Evolutionary conservation across 2,797 vertebrate genomes (phyloP), one percentile per base, ranked within the genome.

Genomic region (Salmo trutta): DNA sequence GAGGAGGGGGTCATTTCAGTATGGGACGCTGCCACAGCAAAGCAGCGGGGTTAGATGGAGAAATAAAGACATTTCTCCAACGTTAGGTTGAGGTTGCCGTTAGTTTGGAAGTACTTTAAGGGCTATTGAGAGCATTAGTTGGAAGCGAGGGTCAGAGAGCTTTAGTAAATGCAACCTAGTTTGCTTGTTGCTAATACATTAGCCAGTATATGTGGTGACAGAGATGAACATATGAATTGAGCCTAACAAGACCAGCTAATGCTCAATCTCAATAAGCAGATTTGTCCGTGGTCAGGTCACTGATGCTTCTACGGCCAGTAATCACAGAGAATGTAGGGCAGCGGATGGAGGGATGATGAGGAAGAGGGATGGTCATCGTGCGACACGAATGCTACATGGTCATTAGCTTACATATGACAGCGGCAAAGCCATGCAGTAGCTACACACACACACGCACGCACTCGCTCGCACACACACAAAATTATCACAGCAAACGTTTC

Each of bases 1-100:
- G 80, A 87, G 86, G 74, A 81, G 82, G 77, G 84, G 80, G 85
- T 88, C 86, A 88, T 86, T 69, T 62, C 59, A 64, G 59, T 64
- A 64, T 3, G 21, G 59, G 3, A 62, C 17, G 53, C 53, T 16
- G 62, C 19, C 62, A 65, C n/a, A 65, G n/a, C 24, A 8, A 65
- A 12, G 62, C 4, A 65, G 62, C n/a, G 24, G 10, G 12, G 16
- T 68, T 36, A 24, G 24, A 24, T 16, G 14, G 19, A 24, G 62
- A 12, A 65, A 21, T 14, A 67, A 2, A 67, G 4, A 16, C 2
- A 12, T 17, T n/a, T 54, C 31, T 54, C 24, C 52, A 56, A n/a
- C 33, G 79, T 85, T 82, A 86, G 81, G 82, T 74, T 71, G 66
- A 71, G 74, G 74, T 41, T 76, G 64, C 47, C 53, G 75, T 41